Percentiles rank a stretch among this genome's conserved stretches.
These are phyloP conservation scores for Paralichthys olivaceus DNA, from an alignment of 2,113 vertebrate species.

Conservation along the genomic window DNA sequence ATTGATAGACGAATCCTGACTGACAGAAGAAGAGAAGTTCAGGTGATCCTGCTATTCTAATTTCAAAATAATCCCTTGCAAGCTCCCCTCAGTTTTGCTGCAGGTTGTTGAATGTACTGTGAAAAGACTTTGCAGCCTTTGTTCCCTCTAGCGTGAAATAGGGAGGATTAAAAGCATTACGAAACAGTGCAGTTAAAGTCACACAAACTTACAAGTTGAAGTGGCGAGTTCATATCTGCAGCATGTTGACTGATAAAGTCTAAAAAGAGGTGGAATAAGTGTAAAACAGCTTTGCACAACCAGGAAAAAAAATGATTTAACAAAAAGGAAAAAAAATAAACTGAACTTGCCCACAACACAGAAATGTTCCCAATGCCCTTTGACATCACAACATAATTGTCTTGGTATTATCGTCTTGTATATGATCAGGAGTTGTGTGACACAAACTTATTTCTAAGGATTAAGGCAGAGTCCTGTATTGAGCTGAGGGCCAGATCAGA, in stretches of 20 bases:
- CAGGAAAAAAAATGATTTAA: not conserved
- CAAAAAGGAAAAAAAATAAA: not conserved
- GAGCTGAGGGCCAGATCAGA: not conserved
- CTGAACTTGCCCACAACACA: not conserved
- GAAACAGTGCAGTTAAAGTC: not conserved
- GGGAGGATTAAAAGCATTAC: constrained; percentile 20
- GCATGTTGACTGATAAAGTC: not conserved
- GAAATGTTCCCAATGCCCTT: not conserved
- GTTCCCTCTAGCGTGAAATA: constrained; percentile 21
- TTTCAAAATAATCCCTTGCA: constrained; percentile 16
- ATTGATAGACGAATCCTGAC: not conserved
- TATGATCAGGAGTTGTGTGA: too few relatives aligned
- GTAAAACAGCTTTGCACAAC: not conserved
- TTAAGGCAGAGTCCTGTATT: not conserved
- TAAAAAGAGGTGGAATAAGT: not conserved
- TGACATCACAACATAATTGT: not conserved
- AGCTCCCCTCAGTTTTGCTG: constrained; percentile 6
- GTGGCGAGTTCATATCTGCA: not conserved
- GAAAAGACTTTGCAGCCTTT: not conserved
- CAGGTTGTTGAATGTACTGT: not conserved
- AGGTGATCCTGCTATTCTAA: constrained; percentile 4
- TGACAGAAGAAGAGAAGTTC: not conserved
- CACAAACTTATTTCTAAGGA: not conserved
- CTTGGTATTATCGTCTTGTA: not conserved
- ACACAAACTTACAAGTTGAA: constrained; percentile 18